These are phyloP conservation scores for Dolichoris vasculosae DNA, from an alignment of 1,140 invertebrate species.

Conservation along the genomic window DNA sequence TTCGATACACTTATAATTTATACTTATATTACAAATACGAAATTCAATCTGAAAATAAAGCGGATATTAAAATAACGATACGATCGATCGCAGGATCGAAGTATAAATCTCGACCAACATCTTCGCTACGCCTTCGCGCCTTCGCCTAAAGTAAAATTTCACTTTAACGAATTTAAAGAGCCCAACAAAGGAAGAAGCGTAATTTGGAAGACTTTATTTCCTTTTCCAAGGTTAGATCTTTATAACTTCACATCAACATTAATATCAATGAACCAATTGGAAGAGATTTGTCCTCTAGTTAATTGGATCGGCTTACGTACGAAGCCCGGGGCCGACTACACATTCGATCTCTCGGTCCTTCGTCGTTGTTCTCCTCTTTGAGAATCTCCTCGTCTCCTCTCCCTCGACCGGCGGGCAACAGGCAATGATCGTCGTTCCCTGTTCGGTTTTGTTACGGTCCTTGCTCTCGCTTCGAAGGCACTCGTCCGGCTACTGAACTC, in stretches of 20 bases:
- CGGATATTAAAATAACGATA: too few relatives aligned
- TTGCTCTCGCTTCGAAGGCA: conserved; percentile 18
- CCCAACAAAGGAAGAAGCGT: background rate
- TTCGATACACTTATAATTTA: too few relatives aligned
- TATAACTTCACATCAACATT: background rate
- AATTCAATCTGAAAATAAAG: too few relatives aligned
- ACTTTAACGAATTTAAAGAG: conserved; percentile 21
- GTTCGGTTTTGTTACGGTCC: conserved; percentile 40
- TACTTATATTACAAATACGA: too few relatives aligned
- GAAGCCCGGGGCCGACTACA: background rate
- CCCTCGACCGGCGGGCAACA: too few relatives aligned
- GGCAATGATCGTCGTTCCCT: background rate
- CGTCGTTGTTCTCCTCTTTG: background rate
- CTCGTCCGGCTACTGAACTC: conserved; percentile 46
- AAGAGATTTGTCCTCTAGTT: conserved; percentile 29
- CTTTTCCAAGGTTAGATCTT: background rate
- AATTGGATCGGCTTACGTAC: conserved; percentile 33
- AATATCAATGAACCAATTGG: conserved; percentile 34
- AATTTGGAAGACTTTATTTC: too few relatives aligned
- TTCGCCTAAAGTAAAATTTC: background rate
- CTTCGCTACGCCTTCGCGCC: too few relatives aligned
- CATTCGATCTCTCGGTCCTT: background rate
- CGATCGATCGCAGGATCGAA: background rate
- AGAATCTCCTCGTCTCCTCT: background rate
- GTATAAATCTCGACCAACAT: background rate